These are phyloP conservation scores for Myotis vivesi DNA, from an alignment of 2,797 vertebrate genomes.

Conservation along the genomic window DNA sequence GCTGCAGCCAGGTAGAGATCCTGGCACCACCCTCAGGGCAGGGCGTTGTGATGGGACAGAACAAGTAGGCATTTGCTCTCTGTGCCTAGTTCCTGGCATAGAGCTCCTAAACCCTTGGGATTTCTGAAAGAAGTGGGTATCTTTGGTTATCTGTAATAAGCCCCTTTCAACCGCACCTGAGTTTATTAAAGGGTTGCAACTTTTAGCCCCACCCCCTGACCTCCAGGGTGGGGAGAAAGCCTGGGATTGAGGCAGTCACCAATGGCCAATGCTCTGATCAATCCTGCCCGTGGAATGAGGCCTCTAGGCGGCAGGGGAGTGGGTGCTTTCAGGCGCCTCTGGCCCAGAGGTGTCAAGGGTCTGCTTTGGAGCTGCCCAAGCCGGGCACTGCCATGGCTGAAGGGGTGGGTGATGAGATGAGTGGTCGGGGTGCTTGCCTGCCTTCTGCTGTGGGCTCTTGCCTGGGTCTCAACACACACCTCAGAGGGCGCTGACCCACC, in stretches of 20 bases:
- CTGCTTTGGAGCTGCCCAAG: background rate
- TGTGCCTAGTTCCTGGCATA: background rate
- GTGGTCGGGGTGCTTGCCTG: conserved; percentile 86
- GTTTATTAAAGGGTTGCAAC: background rate
- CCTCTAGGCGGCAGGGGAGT: background rate
- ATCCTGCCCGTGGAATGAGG: background rate
- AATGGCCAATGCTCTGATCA: background rate
- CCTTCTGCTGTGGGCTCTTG: conserved; percentile 87
- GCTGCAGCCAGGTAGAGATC: background rate
- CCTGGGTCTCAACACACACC: conserved; percentile 91
- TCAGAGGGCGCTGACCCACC: conserved; percentile 82
- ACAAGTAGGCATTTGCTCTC: background rate
- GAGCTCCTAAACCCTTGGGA: background rate
- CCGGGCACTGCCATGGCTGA: conserved; percentile 87
- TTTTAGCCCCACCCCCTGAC: background rate
- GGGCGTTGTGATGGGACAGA: background rate
- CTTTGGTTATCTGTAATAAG: background rate
- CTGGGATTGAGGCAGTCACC: background rate
- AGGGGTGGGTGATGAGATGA: conserved; percentile 93
- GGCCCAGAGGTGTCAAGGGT: background rate
- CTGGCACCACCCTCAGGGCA: background rate
- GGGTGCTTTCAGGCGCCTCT: background rate
- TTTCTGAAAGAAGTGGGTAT: background rate
- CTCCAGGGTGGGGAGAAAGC: background rate
- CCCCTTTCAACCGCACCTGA: background rate